Percentiles rank a stretch among this genome's conserved stretches.
Conservation (phyloP, 1,140 invertebrate genomes). For the Mycetomoellerius zeteki region DNA sequence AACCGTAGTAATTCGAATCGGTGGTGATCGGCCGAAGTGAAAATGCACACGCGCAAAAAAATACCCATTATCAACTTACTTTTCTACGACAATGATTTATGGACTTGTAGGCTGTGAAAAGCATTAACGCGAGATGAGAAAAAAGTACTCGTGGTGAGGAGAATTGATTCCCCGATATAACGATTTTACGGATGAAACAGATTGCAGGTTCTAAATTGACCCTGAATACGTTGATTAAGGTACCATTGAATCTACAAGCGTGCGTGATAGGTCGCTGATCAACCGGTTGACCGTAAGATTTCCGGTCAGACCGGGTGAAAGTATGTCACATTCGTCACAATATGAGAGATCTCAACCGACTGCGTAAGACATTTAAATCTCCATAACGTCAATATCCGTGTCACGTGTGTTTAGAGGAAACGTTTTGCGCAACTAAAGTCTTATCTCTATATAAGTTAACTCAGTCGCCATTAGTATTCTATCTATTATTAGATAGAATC, state of each 20-base stretch:
- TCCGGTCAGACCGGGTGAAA: slow-evolving; percentile 65
- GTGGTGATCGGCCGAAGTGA: slow-evolving; percentile 44
- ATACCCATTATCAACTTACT: slow-evolving; percentile 26
- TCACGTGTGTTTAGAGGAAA: slow-evolving; percentile 51
- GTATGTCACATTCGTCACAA: slow-evolving; percentile 69
- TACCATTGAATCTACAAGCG: slow-evolving; percentile 26
- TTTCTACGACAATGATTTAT: slow-evolving; percentile 65
- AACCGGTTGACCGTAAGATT: slow-evolving; percentile 34
- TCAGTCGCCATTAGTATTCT: neutral
- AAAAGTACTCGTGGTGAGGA: slow-evolving; percentile 5
- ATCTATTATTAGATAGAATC: neutral
- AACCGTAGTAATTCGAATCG: slow-evolving; percentile 53
- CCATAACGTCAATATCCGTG: slow-evolving; percentile 55
- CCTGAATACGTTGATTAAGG: slow-evolving; percentile 35
- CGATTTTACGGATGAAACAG: slow-evolving; percentile 7
- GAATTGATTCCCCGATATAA: neutral
- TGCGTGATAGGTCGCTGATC: slow-evolving; percentile 62
- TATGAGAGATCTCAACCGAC: slow-evolving; percentile 50
- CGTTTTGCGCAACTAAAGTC: neutral
- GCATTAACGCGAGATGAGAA: slow-evolving; percentile 40
- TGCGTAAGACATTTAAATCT: slow-evolving; percentile 72
- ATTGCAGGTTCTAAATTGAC: slow-evolving; percentile 36
- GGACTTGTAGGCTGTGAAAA: neutral
- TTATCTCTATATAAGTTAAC: neutral
- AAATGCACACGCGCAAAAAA: slow-evolving; percentile 25